phyloP scores from a whole-genome alignment of 2,888 invertebrate genomes.

The Melanotus villosus region DNA sequence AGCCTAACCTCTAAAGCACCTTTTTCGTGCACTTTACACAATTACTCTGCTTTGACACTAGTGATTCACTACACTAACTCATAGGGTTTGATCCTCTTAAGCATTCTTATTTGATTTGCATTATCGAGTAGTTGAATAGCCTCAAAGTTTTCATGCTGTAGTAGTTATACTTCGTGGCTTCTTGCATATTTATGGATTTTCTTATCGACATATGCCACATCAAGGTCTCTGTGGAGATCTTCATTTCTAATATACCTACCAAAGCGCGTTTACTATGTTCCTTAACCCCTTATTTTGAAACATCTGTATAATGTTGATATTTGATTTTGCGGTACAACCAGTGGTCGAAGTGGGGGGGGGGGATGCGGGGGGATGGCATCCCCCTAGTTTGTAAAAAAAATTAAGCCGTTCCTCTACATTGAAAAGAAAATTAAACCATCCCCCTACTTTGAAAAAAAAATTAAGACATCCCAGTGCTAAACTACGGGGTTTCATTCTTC shows the following conservation, averaged over 20 bases:
- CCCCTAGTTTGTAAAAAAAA: no score
- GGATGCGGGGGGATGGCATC: no score
- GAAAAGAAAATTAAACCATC: no score
- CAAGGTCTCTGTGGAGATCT: slow-evolving; percentile 41
- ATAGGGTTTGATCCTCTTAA: background rate
- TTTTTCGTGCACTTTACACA: slow-evolving; percentile 1
- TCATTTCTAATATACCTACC: slow-evolving; percentile 34
- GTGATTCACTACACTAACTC: background rate
- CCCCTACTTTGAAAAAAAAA: no score
- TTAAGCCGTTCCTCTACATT: no score
- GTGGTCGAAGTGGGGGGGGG: no score
- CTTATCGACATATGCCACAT: slow-evolving; percentile 1
- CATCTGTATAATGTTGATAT: background rate
- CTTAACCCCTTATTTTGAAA: background rate
- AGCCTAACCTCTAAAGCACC: background rate
- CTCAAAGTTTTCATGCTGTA: background rate
- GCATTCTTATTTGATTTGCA: no score
- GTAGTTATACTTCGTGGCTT: slow-evolving; percentile 2
- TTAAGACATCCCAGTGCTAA: no score
- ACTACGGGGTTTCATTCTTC: no score
- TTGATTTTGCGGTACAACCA: no score
- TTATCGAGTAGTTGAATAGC: no score
- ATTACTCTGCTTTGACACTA: slow-evolving; percentile 13
- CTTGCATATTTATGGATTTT: slow-evolving; percentile 13
- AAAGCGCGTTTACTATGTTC: slow-evolving; percentile 35